Conservation (phyloP, 1,140 invertebrate genomes). For the Temnothorax nylanderi region DNA sequence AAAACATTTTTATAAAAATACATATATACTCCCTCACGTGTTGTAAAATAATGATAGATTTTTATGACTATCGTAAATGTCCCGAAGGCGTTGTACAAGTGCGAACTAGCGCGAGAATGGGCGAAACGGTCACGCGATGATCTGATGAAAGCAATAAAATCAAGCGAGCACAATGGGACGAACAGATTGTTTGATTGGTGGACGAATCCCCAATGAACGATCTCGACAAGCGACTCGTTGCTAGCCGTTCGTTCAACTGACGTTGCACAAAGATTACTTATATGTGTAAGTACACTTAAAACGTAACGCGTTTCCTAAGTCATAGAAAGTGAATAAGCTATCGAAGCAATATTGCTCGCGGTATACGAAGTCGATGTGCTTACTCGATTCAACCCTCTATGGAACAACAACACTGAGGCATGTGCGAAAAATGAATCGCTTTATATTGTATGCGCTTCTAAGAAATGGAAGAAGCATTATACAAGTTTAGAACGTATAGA, state of each 20-base stretch:
- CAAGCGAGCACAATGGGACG: constrained; percentile 21
- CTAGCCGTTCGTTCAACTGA: constrained; percentile 35
- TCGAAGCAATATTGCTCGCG: background rate
- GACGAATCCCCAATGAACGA: constrained; percentile 44
- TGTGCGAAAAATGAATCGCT: background rate
- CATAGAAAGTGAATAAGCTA: constrained; percentile 23
- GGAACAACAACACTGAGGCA: background rate
- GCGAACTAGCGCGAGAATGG: constrained; percentile 20
- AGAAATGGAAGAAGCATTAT: background rate
- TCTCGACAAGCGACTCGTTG: constrained; percentile 42
- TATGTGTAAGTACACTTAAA: background rate
- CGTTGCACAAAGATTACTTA: constrained; percentile 34
- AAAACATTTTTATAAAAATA: background rate
- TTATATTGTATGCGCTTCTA: background rate
- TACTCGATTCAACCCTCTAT: background rate
- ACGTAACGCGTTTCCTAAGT: background rate
- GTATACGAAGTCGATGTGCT: background rate
- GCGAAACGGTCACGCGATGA: constrained; percentile 63
- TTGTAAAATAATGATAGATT: background rate
- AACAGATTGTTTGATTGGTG: constrained; percentile 63
- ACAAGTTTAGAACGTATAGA: background rate
- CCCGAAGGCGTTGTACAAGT: background rate
- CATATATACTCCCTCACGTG: background rate
- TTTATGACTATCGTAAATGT: background rate
- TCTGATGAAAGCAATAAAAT: constrained; percentile 64